Evolutionary conservation across 1,140 invertebrate species (phyloP).

Genomic region (Formica selysi): DNA sequence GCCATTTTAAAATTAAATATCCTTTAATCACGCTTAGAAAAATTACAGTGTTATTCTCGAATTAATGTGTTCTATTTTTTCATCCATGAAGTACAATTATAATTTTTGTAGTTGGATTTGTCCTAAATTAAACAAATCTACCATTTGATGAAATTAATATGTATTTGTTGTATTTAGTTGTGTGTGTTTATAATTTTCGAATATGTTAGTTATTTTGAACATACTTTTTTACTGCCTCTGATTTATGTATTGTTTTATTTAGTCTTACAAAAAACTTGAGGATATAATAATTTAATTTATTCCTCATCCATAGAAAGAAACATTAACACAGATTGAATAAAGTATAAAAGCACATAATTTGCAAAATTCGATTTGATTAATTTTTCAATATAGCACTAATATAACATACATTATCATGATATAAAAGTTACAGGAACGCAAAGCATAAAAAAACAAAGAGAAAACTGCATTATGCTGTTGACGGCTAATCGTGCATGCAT

Average conservation of each 20-base stretch:
- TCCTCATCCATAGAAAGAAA: background rate
- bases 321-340: background rate
- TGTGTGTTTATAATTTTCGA: background rate
- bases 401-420: background rate
- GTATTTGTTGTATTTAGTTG: too few species aligned
- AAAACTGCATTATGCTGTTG: conserved; percentile 10
- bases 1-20: background rate
- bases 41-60: background rate
- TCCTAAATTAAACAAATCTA: background rate
- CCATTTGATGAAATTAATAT: background rate
- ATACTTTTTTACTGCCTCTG: background rate
- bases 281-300: background rate
- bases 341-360: background rate
- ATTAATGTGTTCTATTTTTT: background rate
- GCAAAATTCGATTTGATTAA: background rate
- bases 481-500: conserved; percentile 45
- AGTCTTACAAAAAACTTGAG: background rate
- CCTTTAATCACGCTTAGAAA: background rate
- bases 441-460: background rate
- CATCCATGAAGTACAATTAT: background rate
- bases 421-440: background rate
- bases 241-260: background rate
- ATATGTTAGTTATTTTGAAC: background rate
- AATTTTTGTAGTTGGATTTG: background rate
- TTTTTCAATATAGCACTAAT: background rate